Base-by-base conservation (phyloP, 2,888 invertebrate species). In the Apamea monoglypha region DNA sequence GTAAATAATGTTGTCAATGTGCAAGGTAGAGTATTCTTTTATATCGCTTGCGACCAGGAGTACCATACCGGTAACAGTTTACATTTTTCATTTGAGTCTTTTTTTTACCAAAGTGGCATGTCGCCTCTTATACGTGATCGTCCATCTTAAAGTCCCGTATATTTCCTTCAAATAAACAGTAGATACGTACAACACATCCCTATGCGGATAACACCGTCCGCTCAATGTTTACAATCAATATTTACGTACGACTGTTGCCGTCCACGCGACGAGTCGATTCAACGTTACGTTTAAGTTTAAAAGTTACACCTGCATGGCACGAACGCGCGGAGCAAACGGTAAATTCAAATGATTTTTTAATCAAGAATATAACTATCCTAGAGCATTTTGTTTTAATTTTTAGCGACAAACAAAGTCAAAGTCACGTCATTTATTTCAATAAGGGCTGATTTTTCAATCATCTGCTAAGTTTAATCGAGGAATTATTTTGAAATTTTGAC, bases 221-320 rank as follows among this genome's bases (percentile, higher is more conserved):
- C 40, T 53, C 67, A 10, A 47, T 85, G 76, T 87, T 84, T 80
- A 84, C 68, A 70, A 84, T 85, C 81, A 85, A 87, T 85, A 84
- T 85, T 85, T 80, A 74, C 81, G 68, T 80, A 69, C 44, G 71
- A 61, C 66, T 70, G 32, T 66, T 21, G 50, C 44, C 25, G 16
- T 66, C 29, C 32, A 53, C 10, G 63, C 63, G 80, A 80, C 64
- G 29, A 18, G 12, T 75, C 47, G 67, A 56, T 66, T 71, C 36
- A n/a, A 47, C 63, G 21, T 69, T 18, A 21, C 40, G 16, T 66
- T 18, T 32, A n/a, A 18, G 10, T 59, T 25, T 36, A n/a, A 1
- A 71, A 18, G n/a, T 36, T n/a, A 59, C 12, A 10, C 16, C 10
- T 8, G 25, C 12, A 18, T 12, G 2, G 1, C 6, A 56, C 2